Evolutionary conservation across 2,888 invertebrate species (phyloP).

Genomic region (Mythimna pallens): DNA sequence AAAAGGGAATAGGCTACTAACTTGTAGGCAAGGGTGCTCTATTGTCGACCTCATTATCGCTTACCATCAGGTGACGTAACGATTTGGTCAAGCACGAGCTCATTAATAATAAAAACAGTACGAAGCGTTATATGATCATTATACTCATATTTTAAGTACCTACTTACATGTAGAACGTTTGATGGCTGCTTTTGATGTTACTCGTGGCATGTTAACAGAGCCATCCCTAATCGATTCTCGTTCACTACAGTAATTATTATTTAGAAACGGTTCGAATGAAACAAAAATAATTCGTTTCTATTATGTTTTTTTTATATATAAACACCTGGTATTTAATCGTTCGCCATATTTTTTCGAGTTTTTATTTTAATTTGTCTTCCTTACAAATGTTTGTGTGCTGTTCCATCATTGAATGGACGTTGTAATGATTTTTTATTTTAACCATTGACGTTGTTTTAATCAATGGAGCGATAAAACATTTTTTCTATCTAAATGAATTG

Average conservation of each 20-base stretch:
- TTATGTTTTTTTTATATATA: conserved; percentile 22
- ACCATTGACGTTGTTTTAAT: conserved; percentile 13
- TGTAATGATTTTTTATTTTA: neutral
- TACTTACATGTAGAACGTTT: conserved; percentile 2
- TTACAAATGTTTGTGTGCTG: conserved; percentile 9
- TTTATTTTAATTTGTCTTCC: conserved; percentile 45
- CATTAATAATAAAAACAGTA: neutral
- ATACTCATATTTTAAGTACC: neutral
- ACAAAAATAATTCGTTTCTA: conserved; percentile 59
- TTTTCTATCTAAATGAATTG: no score
- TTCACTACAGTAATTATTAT: conserved; percentile 62
- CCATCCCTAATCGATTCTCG: conserved; percentile 34
- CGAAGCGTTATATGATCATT: neutral
- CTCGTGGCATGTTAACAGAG: conserved; percentile 17
- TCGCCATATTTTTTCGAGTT: conserved; percentile 31
- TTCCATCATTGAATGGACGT: conserved; percentile 2
- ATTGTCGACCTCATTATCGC: no score
- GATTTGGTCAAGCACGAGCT: no score
- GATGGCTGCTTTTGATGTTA: conserved; percentile 11
- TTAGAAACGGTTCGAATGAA: conserved; percentile 64
- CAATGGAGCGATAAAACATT: neutral
- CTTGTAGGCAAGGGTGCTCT: no score
- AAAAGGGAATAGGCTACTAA: no score
- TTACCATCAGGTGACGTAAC: no score
- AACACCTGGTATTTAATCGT: conserved; percentile 51